Evolutionary conservation across 2,113 vertebrate species (phyloP).

Genomic region (Ardeotis arabs): DNA sequence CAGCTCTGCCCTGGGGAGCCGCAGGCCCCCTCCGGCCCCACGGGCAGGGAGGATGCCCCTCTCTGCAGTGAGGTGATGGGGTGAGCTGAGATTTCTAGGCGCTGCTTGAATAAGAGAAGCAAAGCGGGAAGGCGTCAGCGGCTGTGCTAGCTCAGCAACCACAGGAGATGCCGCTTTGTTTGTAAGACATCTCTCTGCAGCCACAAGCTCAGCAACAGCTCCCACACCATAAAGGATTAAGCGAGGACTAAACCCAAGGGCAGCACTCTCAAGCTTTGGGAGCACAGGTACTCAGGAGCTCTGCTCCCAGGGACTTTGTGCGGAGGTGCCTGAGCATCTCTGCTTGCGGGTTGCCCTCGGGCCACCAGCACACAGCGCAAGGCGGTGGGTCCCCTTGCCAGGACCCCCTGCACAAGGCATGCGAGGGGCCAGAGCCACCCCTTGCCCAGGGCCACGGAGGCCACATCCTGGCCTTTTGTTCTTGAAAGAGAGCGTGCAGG

Average conservation of each 20-base stretch:
- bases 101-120: neutral
- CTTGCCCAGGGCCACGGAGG: neutral
- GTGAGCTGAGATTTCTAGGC: neutral
- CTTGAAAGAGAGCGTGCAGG: neutral
- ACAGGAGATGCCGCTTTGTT: neutral
- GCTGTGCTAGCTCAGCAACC: neutral
- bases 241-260: neutral
- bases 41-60: neutral
- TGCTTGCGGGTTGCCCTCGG: accelerated
- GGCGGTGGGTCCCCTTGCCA: accelerated
- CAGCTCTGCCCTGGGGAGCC: neutral
- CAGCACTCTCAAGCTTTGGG: neutral
- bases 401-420: accelerated
- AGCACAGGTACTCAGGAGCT: neutral
- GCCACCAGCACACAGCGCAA: neutral
- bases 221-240: neutral
- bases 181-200: no score
- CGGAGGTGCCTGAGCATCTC: neutral
- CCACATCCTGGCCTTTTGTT: slow-evolving; percentile 1
- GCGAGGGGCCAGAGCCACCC: neutral
- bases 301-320: accelerated
- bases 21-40: neutral
- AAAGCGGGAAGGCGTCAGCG: accelerated
- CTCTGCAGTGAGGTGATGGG: accelerated
- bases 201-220: neutral